These are phyloP conservation scores for Synanthedon myopaeformis DNA, from an alignment of 2,888 invertebrate genomes.

Conservation along the genomic window DNA sequence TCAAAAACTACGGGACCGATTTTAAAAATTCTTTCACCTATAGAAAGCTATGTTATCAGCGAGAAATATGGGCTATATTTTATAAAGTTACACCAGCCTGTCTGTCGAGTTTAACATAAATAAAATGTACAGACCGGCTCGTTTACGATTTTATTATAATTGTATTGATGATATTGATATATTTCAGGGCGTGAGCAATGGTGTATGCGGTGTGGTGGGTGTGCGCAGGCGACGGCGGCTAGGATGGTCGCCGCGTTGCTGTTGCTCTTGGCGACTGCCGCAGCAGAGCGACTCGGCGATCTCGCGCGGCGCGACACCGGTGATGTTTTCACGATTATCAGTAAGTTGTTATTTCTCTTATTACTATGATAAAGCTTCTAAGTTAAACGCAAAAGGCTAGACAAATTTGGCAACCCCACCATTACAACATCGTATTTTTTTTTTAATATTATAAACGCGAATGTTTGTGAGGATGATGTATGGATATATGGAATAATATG, in stretches of 20 bases:
- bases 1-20: too few species aligned
- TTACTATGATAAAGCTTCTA: background rate
- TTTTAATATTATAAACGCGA: background rate
- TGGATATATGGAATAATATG: too few species aligned
- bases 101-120: too few species aligned
- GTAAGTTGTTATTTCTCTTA: constrained; percentile 16
- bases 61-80: too few species aligned
- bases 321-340: constrained; percentile 52
- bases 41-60: too few species aligned
- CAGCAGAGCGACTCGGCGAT: constrained; percentile 45
- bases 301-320: constrained; percentile 54
- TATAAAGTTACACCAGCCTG: too few species aligned
- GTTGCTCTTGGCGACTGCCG: constrained; percentile 39
- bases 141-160: too few species aligned
- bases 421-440: too few species aligned
- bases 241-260: constrained; percentile 54
- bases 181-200: constrained; percentile 1
- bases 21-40: too few species aligned
- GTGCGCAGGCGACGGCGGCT: constrained; percentile 47
- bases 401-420: too few species aligned
- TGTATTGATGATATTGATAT: too few species aligned
- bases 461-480: background rate
- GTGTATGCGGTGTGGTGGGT: constrained; percentile 33
- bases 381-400: background rate
- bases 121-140: too few species aligned